Conservation (phyloP, 2,888 invertebrate species). For the Alsophila aescularia region DNA sequence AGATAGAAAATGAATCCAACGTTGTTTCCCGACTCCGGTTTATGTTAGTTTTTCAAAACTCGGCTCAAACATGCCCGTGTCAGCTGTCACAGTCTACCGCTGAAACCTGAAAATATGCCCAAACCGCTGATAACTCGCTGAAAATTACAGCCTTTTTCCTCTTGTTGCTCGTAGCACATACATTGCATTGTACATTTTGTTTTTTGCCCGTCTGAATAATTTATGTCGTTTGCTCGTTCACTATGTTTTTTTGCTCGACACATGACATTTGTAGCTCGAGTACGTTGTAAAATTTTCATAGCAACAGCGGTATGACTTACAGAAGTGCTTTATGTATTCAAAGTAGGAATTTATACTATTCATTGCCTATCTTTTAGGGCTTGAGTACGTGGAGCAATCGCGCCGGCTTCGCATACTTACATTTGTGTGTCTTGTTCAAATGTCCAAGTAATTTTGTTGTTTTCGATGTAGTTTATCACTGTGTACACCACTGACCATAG, state of each 20-base stretch:
- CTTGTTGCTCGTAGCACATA: slow-evolving; percentile 14
- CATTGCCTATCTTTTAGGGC: neutral
- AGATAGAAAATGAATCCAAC: neutral
- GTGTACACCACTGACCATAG: neutral
- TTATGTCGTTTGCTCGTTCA: slow-evolving; percentile 20
- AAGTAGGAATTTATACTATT: slow-evolving; percentile 21
- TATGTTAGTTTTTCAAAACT: no score
- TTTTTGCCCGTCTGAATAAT: slow-evolving; percentile 32
- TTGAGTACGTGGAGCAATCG: neutral
- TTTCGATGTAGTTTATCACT: no score
- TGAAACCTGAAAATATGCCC: slow-evolving; percentile 19
- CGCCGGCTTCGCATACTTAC: neutral
- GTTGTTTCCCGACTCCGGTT: neutral
- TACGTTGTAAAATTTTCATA: slow-evolving; percentile 28
- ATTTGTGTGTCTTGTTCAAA: neutral
- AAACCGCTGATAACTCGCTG: slow-evolving; percentile 12
- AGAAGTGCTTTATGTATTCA: slow-evolving; percentile 24
- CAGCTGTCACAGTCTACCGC: neutral
- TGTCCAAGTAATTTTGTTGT: neutral
- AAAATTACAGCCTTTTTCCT: slow-evolving; percentile 9
- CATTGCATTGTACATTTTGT: slow-evolving; percentile 22
- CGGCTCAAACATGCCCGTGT: neutral
- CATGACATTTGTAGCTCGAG: slow-evolving; percentile 31
- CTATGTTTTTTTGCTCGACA: slow-evolving; percentile 28
- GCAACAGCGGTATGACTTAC: slow-evolving; percentile 21